A percentile compares a stretch with the other conserved stretches of the same genome.
These are phyloP conservation scores for Sphinx pinastri DNA, from an alignment of 2,888 invertebrate genomes.

Conservation along the genomic window DNA sequence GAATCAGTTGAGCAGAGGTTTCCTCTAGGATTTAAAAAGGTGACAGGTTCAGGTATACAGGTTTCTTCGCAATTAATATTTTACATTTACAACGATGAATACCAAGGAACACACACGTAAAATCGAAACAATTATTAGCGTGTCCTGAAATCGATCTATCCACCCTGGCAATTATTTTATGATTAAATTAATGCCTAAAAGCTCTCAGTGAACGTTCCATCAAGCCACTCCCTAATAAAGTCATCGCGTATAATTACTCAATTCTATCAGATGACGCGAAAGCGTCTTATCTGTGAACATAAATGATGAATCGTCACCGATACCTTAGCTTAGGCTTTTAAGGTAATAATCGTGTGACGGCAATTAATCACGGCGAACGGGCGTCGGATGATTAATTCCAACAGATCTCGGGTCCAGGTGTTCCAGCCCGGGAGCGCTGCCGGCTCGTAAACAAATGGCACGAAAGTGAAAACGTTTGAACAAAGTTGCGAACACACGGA, in stretches of 20 bases:
- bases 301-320: constrained; percentile 33
- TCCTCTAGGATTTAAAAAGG: too few species aligned
- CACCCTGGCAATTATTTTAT: too few species aligned
- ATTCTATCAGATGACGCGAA: constrained; percentile 11
- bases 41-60: neutral
- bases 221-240: constrained; percentile 6
- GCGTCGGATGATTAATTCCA: constrained; percentile 67
- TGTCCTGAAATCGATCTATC: too few species aligned
- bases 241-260: constrained; percentile 18
- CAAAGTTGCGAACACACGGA: constrained; percentile 30
- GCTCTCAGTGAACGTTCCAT: neutral
- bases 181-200: neutral
- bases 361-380: constrained; percentile 58
- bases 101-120: too few species aligned
- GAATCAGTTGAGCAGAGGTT: too few species aligned
- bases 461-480: constrained; percentile 46
- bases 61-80: neutral
- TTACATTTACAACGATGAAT: neutral
- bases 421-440: neutral
- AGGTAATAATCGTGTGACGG: constrained; percentile 54
- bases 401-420: constrained; percentile 61
- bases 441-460: constrained; percentile 57
- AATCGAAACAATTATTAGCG: too few species aligned
- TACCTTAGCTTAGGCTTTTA: constrained; percentile 31
- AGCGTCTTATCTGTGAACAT: constrained; percentile 18